A percentile compares a stretch with the other conserved stretches of the same genome.
Evolutionary conservation across 2,797 vertebrate species (phyloP).

Genomic region (Rhinatrema bivittatum): DNA sequence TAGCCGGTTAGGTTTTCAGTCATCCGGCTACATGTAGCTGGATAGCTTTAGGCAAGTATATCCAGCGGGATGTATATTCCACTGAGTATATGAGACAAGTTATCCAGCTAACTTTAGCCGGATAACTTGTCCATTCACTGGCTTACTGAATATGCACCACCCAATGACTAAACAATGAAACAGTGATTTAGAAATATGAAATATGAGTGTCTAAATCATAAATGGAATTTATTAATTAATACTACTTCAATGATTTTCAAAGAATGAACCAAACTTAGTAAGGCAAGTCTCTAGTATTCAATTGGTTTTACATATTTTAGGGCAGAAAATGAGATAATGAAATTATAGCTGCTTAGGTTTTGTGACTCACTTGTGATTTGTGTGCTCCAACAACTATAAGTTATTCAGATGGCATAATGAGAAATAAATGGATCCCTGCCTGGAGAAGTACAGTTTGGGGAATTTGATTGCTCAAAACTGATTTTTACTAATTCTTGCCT

Average conservation of each 20-base stretch:
- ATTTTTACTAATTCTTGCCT: conserved; percentile 26
- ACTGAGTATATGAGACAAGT: too few relatives aligned
- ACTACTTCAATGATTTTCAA: conserved; percentile 52
- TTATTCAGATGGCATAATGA: conserved; percentile 47
- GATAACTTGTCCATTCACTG: too few relatives aligned
- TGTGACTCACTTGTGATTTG: conserved; percentile 58
- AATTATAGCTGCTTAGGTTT: conserved; percentile 60
- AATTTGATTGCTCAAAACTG: conserved; percentile 24
- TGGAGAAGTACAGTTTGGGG: conserved; percentile 6
- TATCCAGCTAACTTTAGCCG: too few relatives aligned
- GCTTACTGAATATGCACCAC: too few relatives aligned
- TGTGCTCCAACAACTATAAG: conserved; percentile 55
- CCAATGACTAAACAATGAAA: conserved; percentile 43
- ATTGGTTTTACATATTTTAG: conserved; percentile 60
- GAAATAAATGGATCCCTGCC: conserved; percentile 28
- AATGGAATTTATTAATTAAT: conserved; percentile 56
- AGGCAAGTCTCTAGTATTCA: conserved; percentile 57
- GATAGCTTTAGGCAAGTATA: too few relatives aligned
- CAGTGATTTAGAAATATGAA: conserved; percentile 48
- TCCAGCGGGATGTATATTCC: too few relatives aligned
- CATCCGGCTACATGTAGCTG: too few relatives aligned
- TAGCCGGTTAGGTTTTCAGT: too few relatives aligned
- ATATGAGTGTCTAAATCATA: conserved; percentile 53
- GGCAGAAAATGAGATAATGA: conserved; percentile 59
- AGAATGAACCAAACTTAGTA: conserved; percentile 60